phyloP scores from a whole-genome alignment of 2,113 vertebrate species.

The Misgurnus anguillicaudatus region DNA sequence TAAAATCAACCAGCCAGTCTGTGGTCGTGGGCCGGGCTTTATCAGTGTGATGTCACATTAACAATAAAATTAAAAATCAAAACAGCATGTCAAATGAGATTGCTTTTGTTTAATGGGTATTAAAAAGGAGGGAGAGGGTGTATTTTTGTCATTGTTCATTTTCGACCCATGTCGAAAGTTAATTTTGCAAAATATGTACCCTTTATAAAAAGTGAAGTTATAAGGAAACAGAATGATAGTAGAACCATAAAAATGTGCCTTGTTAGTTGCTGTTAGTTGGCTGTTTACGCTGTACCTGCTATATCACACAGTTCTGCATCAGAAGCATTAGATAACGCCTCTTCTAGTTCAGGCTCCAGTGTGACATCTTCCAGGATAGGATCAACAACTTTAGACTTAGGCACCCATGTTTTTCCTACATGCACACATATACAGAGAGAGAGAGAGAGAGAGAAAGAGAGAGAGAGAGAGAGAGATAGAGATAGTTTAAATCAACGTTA shows the following conservation, averaged over 20 bases:
- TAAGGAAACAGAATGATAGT: no score
- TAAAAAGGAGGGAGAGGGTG: no score
- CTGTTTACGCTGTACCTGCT: slow-evolving; percentile 79
- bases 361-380: slow-evolving; percentile 93
- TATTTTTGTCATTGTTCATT: no score
- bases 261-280: not conserved
- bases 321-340: slow-evolving; percentile 90
- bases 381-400: slow-evolving; percentile 86
- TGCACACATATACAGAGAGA: slow-evolving; percentile 6
- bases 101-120: no score
- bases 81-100: no score
- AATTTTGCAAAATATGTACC: no score
- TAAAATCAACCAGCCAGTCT: no score
- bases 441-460: not conserved
- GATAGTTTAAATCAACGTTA: not conserved
- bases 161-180: no score
- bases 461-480: not conserved
- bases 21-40: no score
- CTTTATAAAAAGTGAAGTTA: no score
- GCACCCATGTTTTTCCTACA: slow-evolving; percentile 89
- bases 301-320: slow-evolving; percentile 98
- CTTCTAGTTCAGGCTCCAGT: slow-evolving; percentile 94
- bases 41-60: no score
- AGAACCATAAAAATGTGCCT: not conserved
- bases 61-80: no score